Conservation (phyloP, 2,888 invertebrate genomes). For the Aelia acuminata region DNA sequence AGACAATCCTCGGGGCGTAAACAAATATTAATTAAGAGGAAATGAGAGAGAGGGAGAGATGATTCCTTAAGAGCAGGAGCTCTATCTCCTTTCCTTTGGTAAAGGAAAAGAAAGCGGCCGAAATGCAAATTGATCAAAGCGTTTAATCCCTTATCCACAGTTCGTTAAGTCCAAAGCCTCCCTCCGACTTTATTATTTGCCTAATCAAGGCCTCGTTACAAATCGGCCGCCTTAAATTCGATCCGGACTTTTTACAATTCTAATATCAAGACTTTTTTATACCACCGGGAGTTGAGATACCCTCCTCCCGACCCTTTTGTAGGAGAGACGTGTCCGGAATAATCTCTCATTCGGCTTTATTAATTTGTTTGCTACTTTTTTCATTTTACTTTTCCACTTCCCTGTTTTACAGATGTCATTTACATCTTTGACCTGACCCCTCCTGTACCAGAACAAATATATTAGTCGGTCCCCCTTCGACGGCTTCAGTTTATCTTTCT, state of each 20-base stretch:
- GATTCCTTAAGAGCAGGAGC: slow-evolving; percentile 9
- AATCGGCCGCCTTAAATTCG: slow-evolving; percentile 40
- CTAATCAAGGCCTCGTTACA: slow-evolving; percentile 48
- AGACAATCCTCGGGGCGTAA: slow-evolving; percentile 7
- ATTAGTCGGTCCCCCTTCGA: slow-evolving; percentile 13
- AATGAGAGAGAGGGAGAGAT: slow-evolving; percentile 42
- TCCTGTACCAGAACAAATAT: not conserved
- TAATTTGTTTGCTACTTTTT: slow-evolving; percentile 50
- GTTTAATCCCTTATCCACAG: slow-evolving; percentile 48
- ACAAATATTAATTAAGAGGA: slow-evolving; percentile 48
- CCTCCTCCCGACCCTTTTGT: not conserved
- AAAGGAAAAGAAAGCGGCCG: slow-evolving; percentile 9
- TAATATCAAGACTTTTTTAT: slow-evolving; percentile 38
- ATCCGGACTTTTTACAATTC: slow-evolving; percentile 46
- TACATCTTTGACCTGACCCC: slow-evolving; percentile 17
- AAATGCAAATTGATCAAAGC: slow-evolving; percentile 49
- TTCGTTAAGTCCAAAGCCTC: slow-evolving; percentile 21
- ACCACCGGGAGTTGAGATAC: slow-evolving; percentile 12
- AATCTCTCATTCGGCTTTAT: slow-evolving; percentile 9
- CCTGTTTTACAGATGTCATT: slow-evolving; percentile 46
- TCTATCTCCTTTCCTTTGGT: not conserved
- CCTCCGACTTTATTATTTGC: slow-evolving; percentile 46
- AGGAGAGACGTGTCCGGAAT: slow-evolving; percentile 23
- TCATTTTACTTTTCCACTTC: slow-evolving; percentile 47
- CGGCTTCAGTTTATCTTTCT: not conserved